Base-by-base conservation (phyloP, 2,888 invertebrate genomes). In the Drosophila paucipuncta region DNA sequence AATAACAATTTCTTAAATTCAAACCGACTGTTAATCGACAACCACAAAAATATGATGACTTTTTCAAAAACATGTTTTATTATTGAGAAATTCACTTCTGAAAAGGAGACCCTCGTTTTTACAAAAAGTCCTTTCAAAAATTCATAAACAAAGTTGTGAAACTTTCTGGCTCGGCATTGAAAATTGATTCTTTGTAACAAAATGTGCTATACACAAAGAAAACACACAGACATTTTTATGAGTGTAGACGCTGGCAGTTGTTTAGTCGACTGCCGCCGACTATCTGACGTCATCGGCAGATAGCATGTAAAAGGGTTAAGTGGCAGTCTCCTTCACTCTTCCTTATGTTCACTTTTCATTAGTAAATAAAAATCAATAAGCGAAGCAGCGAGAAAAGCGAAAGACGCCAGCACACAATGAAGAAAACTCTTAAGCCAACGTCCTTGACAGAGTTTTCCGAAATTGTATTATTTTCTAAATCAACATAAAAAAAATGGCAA, bases 301-400 rank as follows among this genome's bases (percentile, higher is more conserved):
- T 90, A 90, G 80, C 90, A 80, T 88, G 89, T 77, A 87, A 90
- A 87, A 82, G 87, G 87, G 87, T 87, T 87, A 87, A 87, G 87
- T 89, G 85, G 79, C 72, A 68, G 52, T 39, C 61, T 60, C 49
- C 61, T 63, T 49, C 47, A n/a, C 57, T 66, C 67, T 69, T 59
- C 59, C 83, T 83, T 78, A 80, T 80, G 80, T 85, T 80, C 88
- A 83, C 80, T 83, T 88, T 87, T 90, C 86, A 87, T 87, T 87
- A 90, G 86, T 85, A 71, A 88, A 79, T 68, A 80, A 88, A 86
- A 87, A 87, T 87, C 87, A 85, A 87, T 87, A 85, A 68, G 53
- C 65, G 30, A 60, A 50, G 54, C 52, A 68, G 63, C 35, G 41
- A 69, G 43, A 57, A 59, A 55, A 60, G 47, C 49, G 54, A 33